Conservation (phyloP, 2,888 invertebrate genomes). For the Ormyrus labotus region DNA sequence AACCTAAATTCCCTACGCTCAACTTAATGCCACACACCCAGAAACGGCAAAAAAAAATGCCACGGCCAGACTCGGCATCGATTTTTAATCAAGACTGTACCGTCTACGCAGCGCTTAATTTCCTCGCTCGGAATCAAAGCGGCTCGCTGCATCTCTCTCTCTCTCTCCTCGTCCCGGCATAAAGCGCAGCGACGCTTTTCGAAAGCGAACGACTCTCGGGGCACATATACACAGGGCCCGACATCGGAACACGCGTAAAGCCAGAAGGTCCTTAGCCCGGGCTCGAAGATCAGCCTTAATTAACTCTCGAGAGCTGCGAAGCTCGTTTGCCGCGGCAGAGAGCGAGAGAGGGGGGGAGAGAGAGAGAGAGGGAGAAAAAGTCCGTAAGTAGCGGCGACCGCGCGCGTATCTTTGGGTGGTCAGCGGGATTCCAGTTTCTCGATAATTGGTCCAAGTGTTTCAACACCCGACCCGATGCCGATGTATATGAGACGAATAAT, state of each 20-base stretch:
- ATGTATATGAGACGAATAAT: slow-evolving; percentile 62
- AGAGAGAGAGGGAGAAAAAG: slow-evolving; percentile 50
- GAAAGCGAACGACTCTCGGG: not conserved
- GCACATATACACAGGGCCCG: not conserved
- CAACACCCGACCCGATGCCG: slow-evolving; percentile 73
- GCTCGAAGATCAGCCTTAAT: slow-evolving; percentile 64
- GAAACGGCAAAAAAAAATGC: too few relatives aligned
- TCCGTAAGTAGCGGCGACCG: slow-evolving; percentile 46
- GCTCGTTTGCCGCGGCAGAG: slow-evolving; percentile 63
- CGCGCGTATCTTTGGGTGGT: slow-evolving; percentile 66
- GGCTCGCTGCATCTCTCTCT: too few relatives aligned
- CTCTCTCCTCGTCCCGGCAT: not conserved
- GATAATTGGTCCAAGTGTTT: slow-evolving; percentile 76
- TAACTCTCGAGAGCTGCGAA: slow-evolving; percentile 65
- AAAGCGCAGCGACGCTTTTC: not conserved
- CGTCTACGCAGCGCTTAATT: too few relatives aligned
- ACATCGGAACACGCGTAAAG: slow-evolving; percentile 44
- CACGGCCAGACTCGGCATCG: too few relatives aligned
- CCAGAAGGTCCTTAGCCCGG: slow-evolving; percentile 62
- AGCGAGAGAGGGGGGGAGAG: slow-evolving; percentile 23
- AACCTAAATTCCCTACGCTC: too few relatives aligned
- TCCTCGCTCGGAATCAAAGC: too few relatives aligned
- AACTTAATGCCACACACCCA: too few relatives aligned
- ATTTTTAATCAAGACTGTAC: too few relatives aligned
- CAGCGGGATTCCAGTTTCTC: slow-evolving; percentile 75